Base-by-base conservation (phyloP, 2,888 invertebrate genomes). In the Ceriagrion tenellum region DNA sequence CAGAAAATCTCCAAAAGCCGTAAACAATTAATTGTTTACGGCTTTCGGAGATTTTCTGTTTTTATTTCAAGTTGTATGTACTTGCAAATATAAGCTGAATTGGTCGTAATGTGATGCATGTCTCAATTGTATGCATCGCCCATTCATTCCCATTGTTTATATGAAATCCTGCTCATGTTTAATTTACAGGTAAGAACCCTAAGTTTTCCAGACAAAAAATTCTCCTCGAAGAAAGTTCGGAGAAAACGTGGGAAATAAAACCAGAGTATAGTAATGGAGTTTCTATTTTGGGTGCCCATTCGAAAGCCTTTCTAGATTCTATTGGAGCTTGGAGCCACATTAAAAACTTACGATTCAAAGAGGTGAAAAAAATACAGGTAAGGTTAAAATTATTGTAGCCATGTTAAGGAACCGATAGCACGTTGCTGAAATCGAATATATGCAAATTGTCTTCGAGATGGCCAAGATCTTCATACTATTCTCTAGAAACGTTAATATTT, bases 301-400 rank as follows among this genome's bases (percentile, higher is more conserved):
- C 99, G 0, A 98, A 98, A 95, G 97, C 97, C 16, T 97, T 99
- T 74, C 98, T 99, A 96, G 97, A 98, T 95, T 97, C 98, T 95
- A 97, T 99, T 95, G 98, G 98, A 96, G 98, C 98, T 55, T 99
- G 99, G 99, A 97, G 98, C 95, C 98, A 98, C 96, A 98, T 99
- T 95, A 97, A 98, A 96, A 97, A 97, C 0, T 97, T 97, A 96
- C 97, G 99, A 95, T 97, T 97, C 96, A 98, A 98, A 96, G 97
- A 98, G 59, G 98, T 99, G 0, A 98, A 98, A 96, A 98, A 98
- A 96, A 98, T 99, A 98, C 99, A 99, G 97, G 99, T 99, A 97
- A 96, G 96, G 20, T 59, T n/a, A n/a, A n/a, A n/a, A n/a, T n/a
- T n/a, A n/a, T n/a, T n/a, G 35, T 16, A 59, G 59, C 59, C 13